These are phyloP conservation scores for Kryptolebias ocellatus DNA, from an alignment of 2,797 vertebrate genomes.

Conservation along the genomic window DNA sequence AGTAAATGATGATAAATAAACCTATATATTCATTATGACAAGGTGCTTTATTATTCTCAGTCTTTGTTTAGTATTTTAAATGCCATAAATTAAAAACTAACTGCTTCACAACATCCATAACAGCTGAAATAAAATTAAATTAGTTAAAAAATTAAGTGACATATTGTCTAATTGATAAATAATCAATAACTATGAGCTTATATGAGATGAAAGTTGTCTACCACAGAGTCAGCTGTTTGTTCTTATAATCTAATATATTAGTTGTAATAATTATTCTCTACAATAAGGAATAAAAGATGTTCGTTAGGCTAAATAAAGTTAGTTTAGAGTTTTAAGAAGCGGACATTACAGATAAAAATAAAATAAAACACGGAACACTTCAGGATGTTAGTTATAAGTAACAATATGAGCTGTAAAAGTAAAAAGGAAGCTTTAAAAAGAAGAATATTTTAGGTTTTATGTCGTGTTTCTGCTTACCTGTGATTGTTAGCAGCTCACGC, in stretches of 20 bases:
- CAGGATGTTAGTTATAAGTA: not conserved
- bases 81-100: not conserved
- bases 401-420: not conserved
- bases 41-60: not conserved
- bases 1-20: not conserved
- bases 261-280: not conserved
- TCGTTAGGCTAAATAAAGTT: not conserved
- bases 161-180: not conserved
- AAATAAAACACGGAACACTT: not conserved
- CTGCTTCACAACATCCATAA: not conserved
- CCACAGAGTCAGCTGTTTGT: not conserved
- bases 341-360: not conserved
- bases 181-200: not conserved
- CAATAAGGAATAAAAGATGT: not conserved
- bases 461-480: not conserved
- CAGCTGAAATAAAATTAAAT: not conserved
- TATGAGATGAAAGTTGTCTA: too few relatives aligned
- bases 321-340: not conserved
- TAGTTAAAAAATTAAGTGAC: not conserved
- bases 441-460: not conserved
- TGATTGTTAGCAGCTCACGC: not conserved
- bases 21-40: too few relatives aligned
- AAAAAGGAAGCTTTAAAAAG: not conserved
- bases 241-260: not conserved
- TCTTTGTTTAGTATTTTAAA: not conserved